Base-by-base conservation (phyloP, 2,888 invertebrate species). In the Brassicogethes aeneus region DNA sequence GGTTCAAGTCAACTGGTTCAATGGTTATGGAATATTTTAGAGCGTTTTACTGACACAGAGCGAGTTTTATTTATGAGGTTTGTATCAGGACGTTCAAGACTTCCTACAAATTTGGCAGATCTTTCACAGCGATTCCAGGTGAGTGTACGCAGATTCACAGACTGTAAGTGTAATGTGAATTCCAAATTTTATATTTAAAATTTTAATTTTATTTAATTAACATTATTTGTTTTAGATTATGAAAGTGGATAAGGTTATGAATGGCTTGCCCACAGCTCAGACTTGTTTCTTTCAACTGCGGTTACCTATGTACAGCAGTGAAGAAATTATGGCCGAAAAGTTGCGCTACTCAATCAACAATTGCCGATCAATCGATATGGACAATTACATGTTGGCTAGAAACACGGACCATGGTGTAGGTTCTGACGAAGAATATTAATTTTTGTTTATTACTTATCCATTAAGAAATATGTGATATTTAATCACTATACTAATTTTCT, bases 301-400 rank as follows among this genome's bases (percentile, higher is more conserved):
- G 1, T 65, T 80, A 16, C 79, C 80, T 2, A 71, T 72, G 2
- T 80, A 80, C 60, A 73, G 74, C 13, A 73, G 72, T 42, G 71
- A 70, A 47, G 76, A 76, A 50, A 65, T 76, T 32, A 73, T 80
- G 70, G 75, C 75, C 1, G 78, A 79, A 55, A 68, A 74, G 45
- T 64, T 80, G 36, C 70, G 77, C 17, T 80, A 80, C 56, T 79
- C 80, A 36, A 79, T 80, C 44, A 75, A 77, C 57, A 77, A 80
- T 60, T 80, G 80, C 52, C 72, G 76, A 17, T 77, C 77, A 3
- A 80, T 80, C 39, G 80, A 80, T 61, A 77, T 80, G 78, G 80
- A 80, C 61, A 79, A 79, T 60, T 80, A 80, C 62, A 80, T 80
- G 79, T 66, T 80, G 44, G 74, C 76, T 2, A 67, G 79, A 37